A percentile compares a stretch with the other conserved stretches of the same genome.
Conservation (phyloP, 2,888 invertebrate genomes). For the Caenorhabditis imperialis region DNA sequence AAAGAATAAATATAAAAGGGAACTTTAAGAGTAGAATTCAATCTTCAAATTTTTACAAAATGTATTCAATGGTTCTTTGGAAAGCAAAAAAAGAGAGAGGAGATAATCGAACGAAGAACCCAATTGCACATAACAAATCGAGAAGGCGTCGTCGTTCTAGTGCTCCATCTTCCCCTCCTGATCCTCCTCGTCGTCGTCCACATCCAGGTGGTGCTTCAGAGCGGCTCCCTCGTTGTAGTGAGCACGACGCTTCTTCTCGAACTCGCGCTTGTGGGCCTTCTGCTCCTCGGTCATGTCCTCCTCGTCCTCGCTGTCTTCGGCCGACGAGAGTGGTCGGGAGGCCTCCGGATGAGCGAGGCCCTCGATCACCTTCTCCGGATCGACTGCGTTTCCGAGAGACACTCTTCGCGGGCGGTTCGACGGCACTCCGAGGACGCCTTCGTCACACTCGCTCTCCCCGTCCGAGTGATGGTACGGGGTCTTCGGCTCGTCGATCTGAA, state of each 20-base stretch:
- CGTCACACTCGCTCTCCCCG: slow-evolving; percentile 79
- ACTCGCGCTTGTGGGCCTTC: slow-evolving; percentile 79
- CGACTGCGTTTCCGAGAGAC: slow-evolving; percentile 72
- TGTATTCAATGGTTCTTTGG: neutral
- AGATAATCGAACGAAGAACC: slow-evolving; percentile 17
- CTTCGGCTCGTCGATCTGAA: slow-evolving; percentile 88
- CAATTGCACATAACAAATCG: slow-evolving; percentile 28
- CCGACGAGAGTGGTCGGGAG: slow-evolving; percentile 42
- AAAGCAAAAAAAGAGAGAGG: neutral
- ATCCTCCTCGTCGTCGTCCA: slow-evolving; percentile 89
- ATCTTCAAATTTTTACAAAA: slow-evolving; percentile 6
- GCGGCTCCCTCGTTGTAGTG: slow-evolving; percentile 99
- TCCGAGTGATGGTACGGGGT: slow-evolving; percentile 87
- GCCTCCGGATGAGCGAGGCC: slow-evolving; percentile 45
- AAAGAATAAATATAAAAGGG: no score
- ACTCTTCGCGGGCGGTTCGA: slow-evolving; percentile 63
- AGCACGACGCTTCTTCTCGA: slow-evolving; percentile 93
- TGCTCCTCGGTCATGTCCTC: slow-evolving; percentile 71
- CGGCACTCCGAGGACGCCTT: slow-evolving; percentile 55
- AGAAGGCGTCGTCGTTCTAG: no score
- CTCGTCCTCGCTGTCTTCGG: slow-evolving; percentile 68
- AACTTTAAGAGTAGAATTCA: no score
- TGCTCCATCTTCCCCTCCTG: slow-evolving; percentile 82
- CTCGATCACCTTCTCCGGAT: slow-evolving; percentile 67
- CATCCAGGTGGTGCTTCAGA: slow-evolving; percentile 87